Conservation (phyloP, 2,888 invertebrate species). For the Cataglyphis livida region DNA sequence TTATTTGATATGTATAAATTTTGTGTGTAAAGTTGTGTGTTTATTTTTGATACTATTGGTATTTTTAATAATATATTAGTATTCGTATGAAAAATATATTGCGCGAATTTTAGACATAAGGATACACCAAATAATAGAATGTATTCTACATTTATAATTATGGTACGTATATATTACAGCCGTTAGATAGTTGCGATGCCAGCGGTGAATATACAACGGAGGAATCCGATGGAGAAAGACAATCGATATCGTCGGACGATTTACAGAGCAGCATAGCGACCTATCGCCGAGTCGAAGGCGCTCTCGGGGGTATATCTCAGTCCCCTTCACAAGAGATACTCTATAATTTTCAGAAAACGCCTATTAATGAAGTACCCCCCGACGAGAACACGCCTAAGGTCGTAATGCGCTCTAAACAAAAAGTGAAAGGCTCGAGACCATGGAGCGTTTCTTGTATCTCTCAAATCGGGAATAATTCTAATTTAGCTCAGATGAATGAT, state of each 20-base stretch:
- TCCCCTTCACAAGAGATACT: constrained; percentile 84
- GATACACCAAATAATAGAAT: background rate
- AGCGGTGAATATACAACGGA: constrained; percentile 95
- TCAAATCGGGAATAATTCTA: constrained; percentile 86
- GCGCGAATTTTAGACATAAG: background rate
- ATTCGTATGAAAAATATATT: background rate
- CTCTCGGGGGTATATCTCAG: constrained; percentile 77
- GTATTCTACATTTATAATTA: background rate
- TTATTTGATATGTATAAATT: background rate
- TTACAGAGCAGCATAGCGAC: constrained; percentile 91
- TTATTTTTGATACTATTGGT: background rate
- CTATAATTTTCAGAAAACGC: constrained; percentile 81
- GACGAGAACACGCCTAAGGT: constrained; percentile 86
- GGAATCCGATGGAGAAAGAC: constrained; percentile 90
- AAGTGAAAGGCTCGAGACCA: constrained; percentile 88
- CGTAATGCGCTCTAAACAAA: constrained; percentile 89
- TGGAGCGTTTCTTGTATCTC: constrained; percentile 96
- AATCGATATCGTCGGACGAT: constrained; percentile 92
- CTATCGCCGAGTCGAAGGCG: constrained; percentile 86
- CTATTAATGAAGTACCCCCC: constrained; percentile 74
- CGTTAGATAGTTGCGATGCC: constrained; percentile 93
- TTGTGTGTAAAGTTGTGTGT: background rate
- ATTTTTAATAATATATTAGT: background rate
- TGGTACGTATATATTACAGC: constrained; percentile 82
- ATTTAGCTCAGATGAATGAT: constrained; percentile 78